A percentile compares a stretch with the other conserved stretches of the same genome.
phyloP scores from a whole-genome alignment of 2,797 vertebrate genomes.

The Acipenser ruthenus region DNA sequence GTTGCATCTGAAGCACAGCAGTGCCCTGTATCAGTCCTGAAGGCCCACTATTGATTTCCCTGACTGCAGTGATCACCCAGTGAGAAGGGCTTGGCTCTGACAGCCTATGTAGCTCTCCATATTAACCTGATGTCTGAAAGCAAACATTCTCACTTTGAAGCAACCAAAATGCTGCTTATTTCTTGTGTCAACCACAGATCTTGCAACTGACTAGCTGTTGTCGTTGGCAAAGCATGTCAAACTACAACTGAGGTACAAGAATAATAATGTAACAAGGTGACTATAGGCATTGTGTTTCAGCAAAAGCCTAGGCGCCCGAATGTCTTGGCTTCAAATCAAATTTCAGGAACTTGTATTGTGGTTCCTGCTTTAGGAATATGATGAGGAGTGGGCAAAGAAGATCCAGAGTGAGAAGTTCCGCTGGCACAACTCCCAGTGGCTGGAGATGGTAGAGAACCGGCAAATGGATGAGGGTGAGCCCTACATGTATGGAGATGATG shows the following conservation, averaged over 20 bases:
- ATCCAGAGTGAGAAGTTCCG: constrained; percentile 85
- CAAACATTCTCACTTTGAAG: constrained; percentile 4
- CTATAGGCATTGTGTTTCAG: no score
- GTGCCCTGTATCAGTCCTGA: constrained; percentile 3
- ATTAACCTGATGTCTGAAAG: background rate
- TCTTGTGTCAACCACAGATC: background rate
- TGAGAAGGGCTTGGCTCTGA: constrained; percentile 2
- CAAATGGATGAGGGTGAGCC: constrained; percentile 73
- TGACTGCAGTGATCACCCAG: constrained; percentile 3
- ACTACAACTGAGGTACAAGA: no score
- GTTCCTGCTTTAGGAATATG: constrained; percentile 63
- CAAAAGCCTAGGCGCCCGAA: no score
- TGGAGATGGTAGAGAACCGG: constrained; percentile 87
- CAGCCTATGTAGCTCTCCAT: background rate
- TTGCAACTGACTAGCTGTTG: background rate
- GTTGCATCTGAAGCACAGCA: constrained; percentile 13
- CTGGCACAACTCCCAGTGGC: constrained; percentile 88
- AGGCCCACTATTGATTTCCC: background rate
- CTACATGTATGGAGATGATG: constrained; percentile 70
- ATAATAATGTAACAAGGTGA: no score
- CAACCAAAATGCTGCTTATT: background rate
- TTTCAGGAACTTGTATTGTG: no score
- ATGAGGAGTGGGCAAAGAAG: constrained; percentile 82
- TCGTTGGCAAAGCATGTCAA: background rate
- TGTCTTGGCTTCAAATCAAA: no score